Percentiles rank a stretch among this genome's conserved stretches.
Conservation (phyloP, 1,140 invertebrate species). For the Wiebesia pumilae region DNA sequence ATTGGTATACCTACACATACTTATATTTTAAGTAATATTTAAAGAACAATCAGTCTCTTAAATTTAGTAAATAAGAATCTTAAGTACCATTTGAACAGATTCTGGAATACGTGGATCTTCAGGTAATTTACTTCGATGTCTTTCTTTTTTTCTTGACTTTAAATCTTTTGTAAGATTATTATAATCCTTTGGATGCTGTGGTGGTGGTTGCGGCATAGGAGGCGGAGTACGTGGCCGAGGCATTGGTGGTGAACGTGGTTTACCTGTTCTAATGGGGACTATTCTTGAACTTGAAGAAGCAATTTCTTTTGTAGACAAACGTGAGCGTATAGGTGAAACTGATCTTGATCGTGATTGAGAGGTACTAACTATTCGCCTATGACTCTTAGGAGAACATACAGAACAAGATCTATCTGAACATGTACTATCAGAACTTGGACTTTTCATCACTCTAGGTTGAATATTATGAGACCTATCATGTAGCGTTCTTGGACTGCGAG, state of each 20-base stretch:
- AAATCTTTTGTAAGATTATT: slow-evolving; percentile 65
- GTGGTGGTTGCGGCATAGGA: slow-evolving; percentile 67
- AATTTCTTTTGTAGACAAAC: slow-evolving; percentile 63
- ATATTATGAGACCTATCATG: slow-evolving; percentile 49
- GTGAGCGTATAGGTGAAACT: slow-evolving; percentile 62
- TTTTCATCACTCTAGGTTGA: slow-evolving; percentile 55
- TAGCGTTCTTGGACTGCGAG: slow-evolving; percentile 49
- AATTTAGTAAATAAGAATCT: background rate
- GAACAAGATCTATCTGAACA: slow-evolving; percentile 89
- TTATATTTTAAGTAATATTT: background rate
- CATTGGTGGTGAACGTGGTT: slow-evolving; percentile 67
- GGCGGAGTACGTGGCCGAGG: slow-evolving; percentile 74
- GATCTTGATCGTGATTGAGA: slow-evolving; percentile 69
- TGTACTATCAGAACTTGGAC: slow-evolving; percentile 83
- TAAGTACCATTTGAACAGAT: slow-evolving; percentile 69
- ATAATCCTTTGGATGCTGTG: slow-evolving; percentile 69
- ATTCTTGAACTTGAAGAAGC: slow-evolving; percentile 65
- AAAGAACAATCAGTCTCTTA: background rate
- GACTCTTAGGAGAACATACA: slow-evolving; percentile 79
- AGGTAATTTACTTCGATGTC: slow-evolving; percentile 66
- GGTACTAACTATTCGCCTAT: slow-evolving; percentile 61
- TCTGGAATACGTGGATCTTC: slow-evolving; percentile 71
- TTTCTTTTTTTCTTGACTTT: slow-evolving; percentile 68
- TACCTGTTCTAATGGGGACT: slow-evolving; percentile 58
- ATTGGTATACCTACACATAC: background rate